Conservation (phyloP, 2,113 vertebrate species). For the Mystacornis crossleyi region DNA sequence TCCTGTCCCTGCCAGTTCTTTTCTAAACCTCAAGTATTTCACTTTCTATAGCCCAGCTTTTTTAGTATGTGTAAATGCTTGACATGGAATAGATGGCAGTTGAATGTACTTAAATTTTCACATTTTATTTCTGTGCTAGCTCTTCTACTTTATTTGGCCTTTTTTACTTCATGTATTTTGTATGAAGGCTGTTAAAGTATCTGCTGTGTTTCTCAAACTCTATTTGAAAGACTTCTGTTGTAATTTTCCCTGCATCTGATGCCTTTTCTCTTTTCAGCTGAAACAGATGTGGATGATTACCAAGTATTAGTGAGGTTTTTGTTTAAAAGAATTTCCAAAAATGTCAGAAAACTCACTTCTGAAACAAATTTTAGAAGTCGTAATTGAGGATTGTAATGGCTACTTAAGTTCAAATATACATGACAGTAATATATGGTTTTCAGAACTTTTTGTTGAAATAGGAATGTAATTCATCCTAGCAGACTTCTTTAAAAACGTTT, state of each 20-base stretch:
- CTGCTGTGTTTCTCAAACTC: neutral
- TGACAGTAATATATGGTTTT: neutral
- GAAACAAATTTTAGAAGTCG: neutral
- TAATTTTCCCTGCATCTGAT: neutral
- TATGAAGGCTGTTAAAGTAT: neutral
- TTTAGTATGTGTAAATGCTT: neutral
- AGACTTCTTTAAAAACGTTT: neutral
- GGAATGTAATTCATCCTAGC: neutral
- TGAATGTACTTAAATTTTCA: neutral
- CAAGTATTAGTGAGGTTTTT: neutral
- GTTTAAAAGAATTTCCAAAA: neutral
- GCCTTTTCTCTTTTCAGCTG: neutral
- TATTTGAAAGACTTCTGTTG: neutral
- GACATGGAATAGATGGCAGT: neutral
- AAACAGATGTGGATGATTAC: neutral
- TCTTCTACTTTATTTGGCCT: neutral
- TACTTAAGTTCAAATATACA: neutral
- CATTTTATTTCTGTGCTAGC: neutral
- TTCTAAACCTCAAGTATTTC: neutral
- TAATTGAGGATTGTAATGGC: neutral
- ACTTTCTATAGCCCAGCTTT: neutral
- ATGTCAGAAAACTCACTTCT: neutral
- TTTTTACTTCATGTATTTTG: neutral
- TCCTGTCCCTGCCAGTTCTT: neutral
- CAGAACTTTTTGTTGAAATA: neutral